Base-by-base conservation (phyloP, 2,113 vertebrate genomes). In the Osmerus mordax region DNA sequence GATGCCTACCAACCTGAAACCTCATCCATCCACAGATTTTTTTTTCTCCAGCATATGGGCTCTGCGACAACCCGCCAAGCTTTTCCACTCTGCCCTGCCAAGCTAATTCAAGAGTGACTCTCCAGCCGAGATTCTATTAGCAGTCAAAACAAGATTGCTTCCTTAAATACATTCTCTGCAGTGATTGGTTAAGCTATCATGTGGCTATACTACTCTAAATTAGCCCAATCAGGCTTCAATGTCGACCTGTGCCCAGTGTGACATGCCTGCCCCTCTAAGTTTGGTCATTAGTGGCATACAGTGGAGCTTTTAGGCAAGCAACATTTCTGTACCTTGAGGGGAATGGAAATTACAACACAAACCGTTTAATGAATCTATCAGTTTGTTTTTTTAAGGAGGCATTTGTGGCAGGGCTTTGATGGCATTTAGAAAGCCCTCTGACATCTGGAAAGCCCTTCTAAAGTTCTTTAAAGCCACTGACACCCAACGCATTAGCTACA, bases 41-140 rank as follows among this genome's bases (percentile, higher is more conserved):
- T 87, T 76, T 76, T 69, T 72, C 67, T 29, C n/a, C 53, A 87
- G 85, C 91, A 93, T 91, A 93, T 92, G 91, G 90, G 79, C 83
- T 76, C 72, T 73, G 73, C 68, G 88, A 86, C 65, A 28, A 84
- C 91, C 90, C 76, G 80, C 88, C 79, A 84, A 81, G 88, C 83
- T 89, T 90, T 93, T 92, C 91, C 91, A 91, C 84, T 87, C 75
- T 63, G 78, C 76, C 79, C 78, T 89, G 91, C 92, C 92, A 93
- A 91, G 83, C 84, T 87, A 88, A 89, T 90, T 91, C 87, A 89
- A 88, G 87, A 88, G 87, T 84, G 82, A 79, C 83, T 84, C 85
- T 90, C 88, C 84, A 86, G 86, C 87, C 79, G 89, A 13, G 87
- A 88, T 77, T 78, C 87, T 83, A 89, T 92, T 91, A 89, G 83